Base-by-base conservation (phyloP, 1,140 invertebrate species). In the Acromyrmex heyeri region DNA sequence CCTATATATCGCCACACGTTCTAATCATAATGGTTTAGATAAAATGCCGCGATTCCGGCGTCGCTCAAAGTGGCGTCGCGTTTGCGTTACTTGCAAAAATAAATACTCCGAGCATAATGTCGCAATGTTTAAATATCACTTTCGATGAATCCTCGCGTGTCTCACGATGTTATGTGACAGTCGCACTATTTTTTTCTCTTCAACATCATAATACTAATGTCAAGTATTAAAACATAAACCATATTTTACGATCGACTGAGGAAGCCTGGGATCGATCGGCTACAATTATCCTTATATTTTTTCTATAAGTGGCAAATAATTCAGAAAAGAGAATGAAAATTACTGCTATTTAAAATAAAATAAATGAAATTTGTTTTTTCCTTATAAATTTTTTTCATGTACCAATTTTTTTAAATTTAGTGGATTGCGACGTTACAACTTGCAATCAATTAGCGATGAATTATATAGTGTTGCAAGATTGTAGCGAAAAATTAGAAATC, bases 11-110 rank as follows among this genome's bases (percentile, higher is more conserved):
- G 79, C 27, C 48, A 76, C 48, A 76, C 44, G 30, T 55, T 61
- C 72, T 81, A 69, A 50, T 82, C 72, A 75, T 34, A 76, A 76
- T 61, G 57, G 8, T 65, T 87, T 73, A 81, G 38, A 78, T 67
- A 72, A 77, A 24, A 87, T 57, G 30, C 21, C 27, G 65, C 55
- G 65, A 79, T 82, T 18, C 14, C 16, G 55, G 67, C 64, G 85
- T 78, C 50, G 82, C 82, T 85, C 62, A 85, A 77, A 85, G 75
- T 48, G 75, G 61, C n/a, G n/a, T n/a, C n/a, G 73, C 27, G 38
- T 21, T 79, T 16, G 62, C 62, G 5, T 34, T 34, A 34, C 30
- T 34, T 34, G 30, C 7, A 57, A 73, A 83, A 83, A 75, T 83
- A 75, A 83, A 75, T 62, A 27, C 14, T 18, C 14, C 24, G 27